Conservation (phyloP, 2,888 invertebrate genomes). For the Epinotia nisella region DNA sequence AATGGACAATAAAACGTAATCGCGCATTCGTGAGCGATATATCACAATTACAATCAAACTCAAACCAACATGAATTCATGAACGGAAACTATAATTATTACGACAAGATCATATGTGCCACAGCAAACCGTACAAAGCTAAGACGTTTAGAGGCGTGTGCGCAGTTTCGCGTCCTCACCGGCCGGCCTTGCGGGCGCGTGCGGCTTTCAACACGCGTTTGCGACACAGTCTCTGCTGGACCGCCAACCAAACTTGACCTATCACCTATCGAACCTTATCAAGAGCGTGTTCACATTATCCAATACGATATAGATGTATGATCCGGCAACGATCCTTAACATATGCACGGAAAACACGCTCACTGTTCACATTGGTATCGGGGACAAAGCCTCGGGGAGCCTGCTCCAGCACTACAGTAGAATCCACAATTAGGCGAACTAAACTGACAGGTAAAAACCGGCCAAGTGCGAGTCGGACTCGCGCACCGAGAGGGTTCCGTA, state of each 20-base stretch:
- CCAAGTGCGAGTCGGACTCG: too few species aligned
- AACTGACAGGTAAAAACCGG: too few species aligned
- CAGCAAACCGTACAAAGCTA: not conserved
- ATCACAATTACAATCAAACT: conserved; percentile 15
- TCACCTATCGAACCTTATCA: not conserved
- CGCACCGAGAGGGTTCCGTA: too few species aligned
- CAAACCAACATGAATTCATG: conserved; percentile 20
- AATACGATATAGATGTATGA: too few species aligned
- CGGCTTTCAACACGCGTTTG: conserved; percentile 68
- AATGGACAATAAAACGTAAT: conserved; percentile 1
- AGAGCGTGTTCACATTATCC: not conserved
- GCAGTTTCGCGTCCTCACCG: conserved; percentile 65
- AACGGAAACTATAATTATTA: conserved; percentile 11
- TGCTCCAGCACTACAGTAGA: too few species aligned
- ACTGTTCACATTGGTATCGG: too few species aligned
- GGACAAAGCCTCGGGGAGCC: too few species aligned
- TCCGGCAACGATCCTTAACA: too few species aligned
- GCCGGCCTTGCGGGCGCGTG: conserved; percentile 68
- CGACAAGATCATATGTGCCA: not conserved
- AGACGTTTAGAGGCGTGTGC: conserved; percentile 47
- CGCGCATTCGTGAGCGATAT: conserved; percentile 23
- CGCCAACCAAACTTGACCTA: conserved; percentile 26
- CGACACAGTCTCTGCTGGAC: conserved; percentile 27
- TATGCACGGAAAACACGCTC: too few species aligned
- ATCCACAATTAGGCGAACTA: too few species aligned